Conservation (phyloP, 2,888 invertebrate genomes). For the Carabus problematicus region DNA sequence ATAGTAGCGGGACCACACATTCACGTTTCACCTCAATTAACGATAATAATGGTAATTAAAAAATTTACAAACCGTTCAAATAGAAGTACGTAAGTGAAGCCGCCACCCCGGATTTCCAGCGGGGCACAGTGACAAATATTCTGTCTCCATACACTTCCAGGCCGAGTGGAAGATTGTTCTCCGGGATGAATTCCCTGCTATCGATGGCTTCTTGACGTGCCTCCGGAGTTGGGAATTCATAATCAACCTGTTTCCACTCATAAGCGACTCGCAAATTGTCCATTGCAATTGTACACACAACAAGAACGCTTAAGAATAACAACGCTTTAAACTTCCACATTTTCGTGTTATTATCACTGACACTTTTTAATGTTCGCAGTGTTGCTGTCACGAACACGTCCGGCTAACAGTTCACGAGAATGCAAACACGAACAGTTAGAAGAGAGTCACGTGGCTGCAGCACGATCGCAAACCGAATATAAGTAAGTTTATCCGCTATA, state of each 20-base stretch:
- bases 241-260: conserved; percentile 79
- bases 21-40: conserved; percentile 15
- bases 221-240: conserved; percentile 66
- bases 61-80: conserved; percentile 67
- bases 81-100: conserved; percentile 77
- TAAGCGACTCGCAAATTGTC: conserved; percentile 74
- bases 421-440: too few species aligned
- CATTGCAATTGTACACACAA: conserved; percentile 57
- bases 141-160: conserved; percentile 73
- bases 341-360: background rate
- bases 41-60: conserved; percentile 23
- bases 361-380: background rate
- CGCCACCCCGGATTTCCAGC: conserved; percentile 78
- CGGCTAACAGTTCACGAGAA: too few species aligned
- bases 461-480: too few species aligned
- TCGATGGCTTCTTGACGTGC: conserved; percentile 67
- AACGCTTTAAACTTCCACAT: conserved; percentile 8
- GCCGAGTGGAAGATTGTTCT: conserved; percentile 77
- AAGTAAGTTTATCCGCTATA: too few species aligned
- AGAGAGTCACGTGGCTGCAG: too few species aligned
- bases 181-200: conserved; percentile 68
- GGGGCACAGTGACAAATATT: conserved; percentile 75
- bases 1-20: background rate
- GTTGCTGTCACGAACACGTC: too few species aligned
- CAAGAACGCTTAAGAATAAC: background rate